Conservation (phyloP, 1,140 invertebrate species). For the Maconellicoccus hirsutus region DNA sequence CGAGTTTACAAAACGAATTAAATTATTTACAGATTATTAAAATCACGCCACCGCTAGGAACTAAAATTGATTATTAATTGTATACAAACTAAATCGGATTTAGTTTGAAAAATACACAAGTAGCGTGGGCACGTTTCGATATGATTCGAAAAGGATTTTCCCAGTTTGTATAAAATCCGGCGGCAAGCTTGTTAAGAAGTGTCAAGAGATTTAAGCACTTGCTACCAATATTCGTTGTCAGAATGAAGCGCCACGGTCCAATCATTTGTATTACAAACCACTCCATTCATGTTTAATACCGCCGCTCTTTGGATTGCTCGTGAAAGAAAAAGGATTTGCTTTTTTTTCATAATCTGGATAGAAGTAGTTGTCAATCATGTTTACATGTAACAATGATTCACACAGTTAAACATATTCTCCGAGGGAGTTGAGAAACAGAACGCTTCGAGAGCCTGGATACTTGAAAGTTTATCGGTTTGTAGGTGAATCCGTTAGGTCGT, state of each 20-base stretch:
- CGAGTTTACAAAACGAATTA: no score
- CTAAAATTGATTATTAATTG: neutral
- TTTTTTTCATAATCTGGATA: conserved; percentile 5
- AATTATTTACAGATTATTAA: no score
- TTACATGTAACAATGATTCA: neutral
- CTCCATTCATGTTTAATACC: conserved; percentile 5
- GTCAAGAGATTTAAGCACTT: conserved; percentile 18
- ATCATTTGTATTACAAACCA: neutral
- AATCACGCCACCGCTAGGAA: no score
- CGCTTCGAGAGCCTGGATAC: no score
- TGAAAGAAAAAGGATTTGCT: neutral
- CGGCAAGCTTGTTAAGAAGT: conserved; percentile 17
- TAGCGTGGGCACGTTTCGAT: neutral
- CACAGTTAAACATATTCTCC: neutral
- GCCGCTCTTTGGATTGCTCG: neutral
- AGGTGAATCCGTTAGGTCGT: neutral
- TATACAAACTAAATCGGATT: neutral
- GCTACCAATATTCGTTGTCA: conserved; percentile 12
- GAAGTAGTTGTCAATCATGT: neutral
- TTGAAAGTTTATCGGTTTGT: no score
- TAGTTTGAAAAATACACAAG: neutral
- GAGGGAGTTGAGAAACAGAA: no score
- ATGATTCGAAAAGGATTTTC: conserved; percentile 14
- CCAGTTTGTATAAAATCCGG: neutral
- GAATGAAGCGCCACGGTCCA: conserved; percentile 11